A percentile compares a stretch with the other conserved stretches of the same genome.
phyloP scores from a whole-genome alignment of 1,140 invertebrate species.

The Heliconius nattereri region DNA sequence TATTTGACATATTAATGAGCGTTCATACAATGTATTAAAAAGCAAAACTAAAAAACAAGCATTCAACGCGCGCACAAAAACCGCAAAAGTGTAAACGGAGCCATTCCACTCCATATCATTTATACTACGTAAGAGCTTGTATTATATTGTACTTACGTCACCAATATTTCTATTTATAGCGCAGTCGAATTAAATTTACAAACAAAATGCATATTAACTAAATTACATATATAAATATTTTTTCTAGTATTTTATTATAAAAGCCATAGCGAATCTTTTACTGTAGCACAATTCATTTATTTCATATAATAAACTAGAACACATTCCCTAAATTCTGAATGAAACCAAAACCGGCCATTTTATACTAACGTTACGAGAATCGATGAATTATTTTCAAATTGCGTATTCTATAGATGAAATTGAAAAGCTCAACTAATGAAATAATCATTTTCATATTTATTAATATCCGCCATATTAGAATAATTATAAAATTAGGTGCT shows the following conservation, averaged over 20 bases:
- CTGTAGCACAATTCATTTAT: constrained; percentile 32
- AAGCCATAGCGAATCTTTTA: constrained; percentile 44
- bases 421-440: constrained; percentile 41
- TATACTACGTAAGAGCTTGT: constrained; percentile 67
- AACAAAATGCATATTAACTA: constrained; percentile 53
- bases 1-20: too few relatives aligned
- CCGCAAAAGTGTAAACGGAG: constrained; percentile 32
- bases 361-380: constrained; percentile 27
- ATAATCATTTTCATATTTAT: constrained; percentile 37
- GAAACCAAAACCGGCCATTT: constrained; percentile 48
- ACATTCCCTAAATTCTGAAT: constrained; percentile 26
- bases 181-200: constrained; percentile 39
- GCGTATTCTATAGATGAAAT: constrained; percentile 33
- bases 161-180: constrained; percentile 38
- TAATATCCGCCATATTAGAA: constrained; percentile 30
- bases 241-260: constrained; percentile 71
- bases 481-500: constrained; percentile 60
- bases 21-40: not conserved
- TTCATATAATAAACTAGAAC: not conserved
- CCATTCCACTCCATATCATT: constrained; percentile 69
- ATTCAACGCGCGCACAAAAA: not conserved
- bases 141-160: constrained; percentile 54
- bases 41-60: not conserved
- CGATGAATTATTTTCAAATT: constrained; percentile 21
- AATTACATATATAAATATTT: constrained; percentile 59